phyloP scores from a whole-genome alignment of 1,140 invertebrate species.

The Araneus ventricosus region DNA sequence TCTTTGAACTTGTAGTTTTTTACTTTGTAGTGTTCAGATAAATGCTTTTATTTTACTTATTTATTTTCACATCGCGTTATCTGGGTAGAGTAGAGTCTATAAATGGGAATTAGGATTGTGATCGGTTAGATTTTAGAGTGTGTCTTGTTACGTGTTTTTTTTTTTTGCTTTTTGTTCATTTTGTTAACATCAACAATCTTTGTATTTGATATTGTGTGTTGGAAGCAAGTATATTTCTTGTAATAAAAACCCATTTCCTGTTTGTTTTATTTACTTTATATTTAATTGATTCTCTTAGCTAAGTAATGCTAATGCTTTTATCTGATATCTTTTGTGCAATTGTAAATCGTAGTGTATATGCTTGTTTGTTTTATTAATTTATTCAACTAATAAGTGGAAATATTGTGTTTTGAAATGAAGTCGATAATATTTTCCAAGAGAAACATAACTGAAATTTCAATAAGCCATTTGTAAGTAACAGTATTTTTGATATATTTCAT shows the following conservation, averaged over 20 bases:
- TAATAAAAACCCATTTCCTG: too few relatives aligned
- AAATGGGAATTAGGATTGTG: constrained; percentile 26
- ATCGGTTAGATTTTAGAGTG: constrained; percentile 14
- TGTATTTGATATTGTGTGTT: too few relatives aligned
- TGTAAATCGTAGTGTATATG: background rate
- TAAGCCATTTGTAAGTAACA: too few relatives aligned
- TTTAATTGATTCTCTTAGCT: background rate
- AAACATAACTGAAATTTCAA: too few relatives aligned
- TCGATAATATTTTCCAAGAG: too few relatives aligned
- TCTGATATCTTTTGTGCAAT: background rate
- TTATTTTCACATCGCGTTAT: background rate
- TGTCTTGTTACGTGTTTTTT: background rate
- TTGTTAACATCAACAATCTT: too few relatives aligned
- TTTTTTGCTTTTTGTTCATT: background rate
- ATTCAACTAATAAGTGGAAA: too few relatives aligned
- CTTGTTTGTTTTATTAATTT: background rate
- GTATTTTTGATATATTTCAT: too few relatives aligned
- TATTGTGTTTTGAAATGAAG: too few relatives aligned
- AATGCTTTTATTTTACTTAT: constrained; percentile 5
- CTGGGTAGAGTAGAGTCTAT: background rate
- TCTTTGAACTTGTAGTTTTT: background rate
- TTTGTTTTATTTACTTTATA: background rate
- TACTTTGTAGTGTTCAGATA: background rate
- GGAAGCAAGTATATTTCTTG: too few relatives aligned
- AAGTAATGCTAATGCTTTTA: background rate